Conservation (phyloP, 2,113 vertebrate genomes). For the Phyllostomus hastatus region DNA sequence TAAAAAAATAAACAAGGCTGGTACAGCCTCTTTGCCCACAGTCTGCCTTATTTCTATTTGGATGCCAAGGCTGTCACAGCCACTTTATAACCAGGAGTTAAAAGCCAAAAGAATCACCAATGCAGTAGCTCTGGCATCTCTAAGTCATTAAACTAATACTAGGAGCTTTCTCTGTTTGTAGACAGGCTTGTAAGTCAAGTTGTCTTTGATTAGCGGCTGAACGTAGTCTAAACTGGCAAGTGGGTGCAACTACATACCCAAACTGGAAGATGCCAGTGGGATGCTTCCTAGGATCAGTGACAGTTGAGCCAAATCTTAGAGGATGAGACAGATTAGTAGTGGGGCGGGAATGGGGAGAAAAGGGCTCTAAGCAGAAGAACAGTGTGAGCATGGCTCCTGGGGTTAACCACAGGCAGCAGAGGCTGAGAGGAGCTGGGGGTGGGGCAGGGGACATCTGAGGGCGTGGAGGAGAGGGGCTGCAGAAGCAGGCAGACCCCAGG, state of each 20-base stretch:
- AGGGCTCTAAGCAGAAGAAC: background rate
- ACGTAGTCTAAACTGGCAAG: background rate
- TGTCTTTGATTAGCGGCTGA: background rate
- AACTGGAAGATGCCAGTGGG: too few relatives aligned
- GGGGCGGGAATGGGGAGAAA: background rate
- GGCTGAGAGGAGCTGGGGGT: background rate
- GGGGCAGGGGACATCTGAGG: background rate
- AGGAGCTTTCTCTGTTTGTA: background rate
- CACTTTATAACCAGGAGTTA: background rate
- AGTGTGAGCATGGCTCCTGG: rapidly evolving
- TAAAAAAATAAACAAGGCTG: background rate
- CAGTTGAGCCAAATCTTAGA: background rate
- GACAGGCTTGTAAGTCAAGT: background rate
- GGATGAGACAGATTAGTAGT: background rate
- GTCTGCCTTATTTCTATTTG: background rate
- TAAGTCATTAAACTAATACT: background rate
- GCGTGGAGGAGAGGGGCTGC: background rate
- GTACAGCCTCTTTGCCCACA: background rate
- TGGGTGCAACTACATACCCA: too few relatives aligned
- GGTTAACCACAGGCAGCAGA: background rate
- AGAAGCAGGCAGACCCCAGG: background rate
- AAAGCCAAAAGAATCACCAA: background rate
- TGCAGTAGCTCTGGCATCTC: too few relatives aligned
- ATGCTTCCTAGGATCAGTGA: background rate
- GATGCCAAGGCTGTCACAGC: background rate